Evolutionary conservation across 2,113 vertebrate species (phyloP).

Genomic region (Phyllostomus hastatus): DNA sequence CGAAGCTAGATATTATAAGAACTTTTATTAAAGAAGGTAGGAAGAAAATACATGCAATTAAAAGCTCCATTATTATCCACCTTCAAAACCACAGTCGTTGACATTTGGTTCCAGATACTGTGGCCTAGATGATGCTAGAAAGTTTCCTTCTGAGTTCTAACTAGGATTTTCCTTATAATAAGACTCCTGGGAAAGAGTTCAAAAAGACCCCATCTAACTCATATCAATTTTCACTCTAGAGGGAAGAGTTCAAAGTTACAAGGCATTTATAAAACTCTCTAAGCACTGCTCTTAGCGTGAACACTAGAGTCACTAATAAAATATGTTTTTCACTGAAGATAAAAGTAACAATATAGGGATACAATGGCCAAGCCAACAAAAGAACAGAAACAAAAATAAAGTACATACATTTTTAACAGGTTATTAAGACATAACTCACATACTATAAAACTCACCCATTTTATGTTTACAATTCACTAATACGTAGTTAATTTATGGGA

Average conservation of each 20-base stretch:
- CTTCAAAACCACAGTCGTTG: neutral
- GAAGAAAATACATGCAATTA: neutral
- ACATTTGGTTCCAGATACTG: neutral
- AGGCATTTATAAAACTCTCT: neutral
- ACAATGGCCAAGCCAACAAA: neutral
- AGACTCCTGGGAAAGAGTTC: neutral
- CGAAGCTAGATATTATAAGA: neutral
- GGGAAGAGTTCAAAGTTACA: neutral
- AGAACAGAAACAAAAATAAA: neutral
- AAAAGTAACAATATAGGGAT: neutral
- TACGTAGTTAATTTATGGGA: neutral
- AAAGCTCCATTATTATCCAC: neutral
- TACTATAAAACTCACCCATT: neutral
- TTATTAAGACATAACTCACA: neutral
- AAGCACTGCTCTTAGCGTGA: neutral
- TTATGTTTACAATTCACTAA: neutral
- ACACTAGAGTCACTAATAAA: neutral
- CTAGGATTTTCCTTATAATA: neutral
- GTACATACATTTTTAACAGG: neutral
- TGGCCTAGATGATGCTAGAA: neutral
- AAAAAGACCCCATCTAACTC: neutral
- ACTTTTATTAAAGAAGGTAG: neutral
- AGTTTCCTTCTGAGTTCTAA: neutral
- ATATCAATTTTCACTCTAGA: neutral
- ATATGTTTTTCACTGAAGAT: neutral